Evolutionary conservation across 1,140 invertebrate genomes (phyloP).

Genomic region (Apocrypta bakeri): DNA sequence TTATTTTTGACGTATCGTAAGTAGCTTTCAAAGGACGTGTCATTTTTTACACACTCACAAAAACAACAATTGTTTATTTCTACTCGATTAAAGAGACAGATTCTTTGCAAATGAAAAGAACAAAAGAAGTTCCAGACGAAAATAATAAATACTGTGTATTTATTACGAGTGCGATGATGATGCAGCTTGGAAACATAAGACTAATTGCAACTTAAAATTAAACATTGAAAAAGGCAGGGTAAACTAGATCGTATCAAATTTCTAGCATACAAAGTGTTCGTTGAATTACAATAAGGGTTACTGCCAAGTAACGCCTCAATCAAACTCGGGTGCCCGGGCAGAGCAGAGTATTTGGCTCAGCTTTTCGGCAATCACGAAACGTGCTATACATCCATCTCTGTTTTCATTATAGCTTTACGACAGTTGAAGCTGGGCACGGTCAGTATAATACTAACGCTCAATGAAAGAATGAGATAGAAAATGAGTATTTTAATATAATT

Average conservation of each 20-base stretch:
- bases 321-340: not conserved
- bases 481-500: too few relatives aligned
- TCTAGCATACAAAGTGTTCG: not conserved
- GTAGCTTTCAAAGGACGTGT: not conserved
- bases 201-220: not conserved
- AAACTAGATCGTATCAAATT: not conserved
- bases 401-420: not conserved
- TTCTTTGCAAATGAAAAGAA: not conserved
- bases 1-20: not conserved
- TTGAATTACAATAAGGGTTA: not conserved
- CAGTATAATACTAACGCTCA: too few relatives aligned
- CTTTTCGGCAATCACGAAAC: not conserved
- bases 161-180: too few relatives aligned
- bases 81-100: too few relatives aligned
- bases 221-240: constrained; percentile 30
- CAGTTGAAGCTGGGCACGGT: too few relatives aligned
- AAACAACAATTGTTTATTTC: not conserved
- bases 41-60: not conserved
- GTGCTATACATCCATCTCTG: not conserved
- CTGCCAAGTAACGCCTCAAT: constrained; percentile 48
- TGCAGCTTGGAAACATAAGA: not conserved
- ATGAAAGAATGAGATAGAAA: too few relatives aligned
- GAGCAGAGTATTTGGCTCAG: not conserved
- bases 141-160: not conserved
- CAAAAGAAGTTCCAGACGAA: not conserved